Conservation (phyloP, 2,113 vertebrate species). For the Neoarius graeffei region DNA sequence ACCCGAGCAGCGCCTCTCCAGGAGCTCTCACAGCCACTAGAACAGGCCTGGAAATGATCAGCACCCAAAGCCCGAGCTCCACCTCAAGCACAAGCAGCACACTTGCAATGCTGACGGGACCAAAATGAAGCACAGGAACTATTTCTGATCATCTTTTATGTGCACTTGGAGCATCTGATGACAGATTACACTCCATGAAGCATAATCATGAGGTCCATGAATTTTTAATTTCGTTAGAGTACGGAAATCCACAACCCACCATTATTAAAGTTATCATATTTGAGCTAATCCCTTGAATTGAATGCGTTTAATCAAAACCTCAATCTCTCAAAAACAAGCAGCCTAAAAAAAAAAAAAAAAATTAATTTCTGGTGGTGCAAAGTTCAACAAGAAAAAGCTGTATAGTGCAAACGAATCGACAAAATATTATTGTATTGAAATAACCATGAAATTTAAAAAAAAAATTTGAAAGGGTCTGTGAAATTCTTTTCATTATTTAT, state of each 20-base stretch:
- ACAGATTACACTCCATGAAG: not conserved
- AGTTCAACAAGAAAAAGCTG: not conserved
- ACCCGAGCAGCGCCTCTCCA: constrained; percentile 77
- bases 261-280: not conserved
- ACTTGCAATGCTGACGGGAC: not conserved
- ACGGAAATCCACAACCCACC: not conserved
- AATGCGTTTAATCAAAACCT: not conserved
- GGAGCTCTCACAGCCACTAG: constrained; percentile 74
- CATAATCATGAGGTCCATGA: not conserved
- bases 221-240: not conserved
- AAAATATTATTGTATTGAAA: not conserved
- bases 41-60: constrained; percentile 79
- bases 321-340: not conserved
- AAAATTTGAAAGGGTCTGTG: not conserved
- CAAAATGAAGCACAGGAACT: not conserved
- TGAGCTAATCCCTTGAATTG: not conserved
- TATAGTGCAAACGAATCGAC: not conserved
- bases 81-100: constrained; percentile 17
- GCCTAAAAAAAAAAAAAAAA: not conserved
- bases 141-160: not conserved
- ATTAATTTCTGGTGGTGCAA: not conserved
- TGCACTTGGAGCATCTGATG: not conserved
- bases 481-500: not conserved
- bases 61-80: constrained; percentile 22
- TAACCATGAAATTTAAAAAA: not conserved